A percentile compares a stretch with the other conserved stretches of the same genome.
Evolutionary conservation across 2,113 vertebrate species (phyloP).

Genomic region (Dicentrarchus labrax): DNA sequence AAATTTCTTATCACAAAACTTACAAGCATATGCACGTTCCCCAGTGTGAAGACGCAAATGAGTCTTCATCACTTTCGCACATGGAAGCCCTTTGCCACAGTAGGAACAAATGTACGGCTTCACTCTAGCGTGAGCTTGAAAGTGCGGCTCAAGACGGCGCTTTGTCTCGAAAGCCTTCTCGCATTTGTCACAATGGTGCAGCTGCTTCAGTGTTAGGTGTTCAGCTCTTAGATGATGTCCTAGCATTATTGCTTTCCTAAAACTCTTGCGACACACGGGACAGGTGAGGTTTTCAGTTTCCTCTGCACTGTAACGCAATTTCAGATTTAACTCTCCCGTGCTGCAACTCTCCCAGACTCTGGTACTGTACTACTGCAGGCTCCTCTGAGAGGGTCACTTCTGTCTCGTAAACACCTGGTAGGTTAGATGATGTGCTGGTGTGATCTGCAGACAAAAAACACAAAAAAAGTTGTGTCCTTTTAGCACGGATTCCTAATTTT

Average conservation of each 20-base stretch:
- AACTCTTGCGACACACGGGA: background rate
- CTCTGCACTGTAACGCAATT: background rate
- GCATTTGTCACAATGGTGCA: background rate
- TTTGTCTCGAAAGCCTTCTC: conserved; percentile 6
- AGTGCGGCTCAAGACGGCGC: background rate
- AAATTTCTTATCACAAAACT: background rate
- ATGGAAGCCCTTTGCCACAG: background rate
- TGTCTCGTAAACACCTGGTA: background rate
- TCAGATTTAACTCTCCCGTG: background rate
- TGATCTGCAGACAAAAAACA: background rate
- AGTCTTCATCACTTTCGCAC: conserved; percentile 2
- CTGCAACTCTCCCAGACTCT: background rate
- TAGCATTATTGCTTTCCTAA: background rate
- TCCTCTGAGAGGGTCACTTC: background rate
- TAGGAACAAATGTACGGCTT: conserved; percentile 13
- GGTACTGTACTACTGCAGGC: background rate
- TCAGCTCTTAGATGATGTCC: background rate
- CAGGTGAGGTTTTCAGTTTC: background rate
- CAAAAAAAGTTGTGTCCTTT: too few relatives aligned
- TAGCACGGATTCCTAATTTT: too few relatives aligned
- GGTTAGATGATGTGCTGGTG: conserved; percentile 10
- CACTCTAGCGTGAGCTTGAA: background rate
- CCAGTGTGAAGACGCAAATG: conserved; percentile 6
- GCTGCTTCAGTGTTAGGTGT: background rate
- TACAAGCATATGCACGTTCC: background rate